A percentile compares a stretch with the other conserved stretches of the same genome.
Evolutionary conservation across 1,140 invertebrate species (phyloP).

Genomic region (Agrypnia vestita): DNA sequence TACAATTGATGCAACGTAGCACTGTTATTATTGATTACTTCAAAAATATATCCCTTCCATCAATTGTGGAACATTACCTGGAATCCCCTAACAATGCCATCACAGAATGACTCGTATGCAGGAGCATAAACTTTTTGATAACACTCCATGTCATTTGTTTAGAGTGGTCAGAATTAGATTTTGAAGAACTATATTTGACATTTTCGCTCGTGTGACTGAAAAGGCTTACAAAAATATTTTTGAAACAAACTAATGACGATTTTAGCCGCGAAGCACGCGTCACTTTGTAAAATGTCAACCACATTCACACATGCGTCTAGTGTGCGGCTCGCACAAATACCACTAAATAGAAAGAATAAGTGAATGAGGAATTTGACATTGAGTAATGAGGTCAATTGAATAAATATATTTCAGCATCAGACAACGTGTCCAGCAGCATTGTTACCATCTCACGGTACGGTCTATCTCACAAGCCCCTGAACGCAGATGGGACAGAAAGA

Average conservation of each 20-base stretch:
- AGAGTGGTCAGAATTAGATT: conserved; percentile 6
- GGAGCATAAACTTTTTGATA: neutral
- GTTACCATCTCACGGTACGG: neutral
- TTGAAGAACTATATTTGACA: conserved; percentile 15
- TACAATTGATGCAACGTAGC: conserved; percentile 47
- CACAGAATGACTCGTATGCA: neutral
- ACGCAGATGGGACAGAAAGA: conserved; percentile 3
- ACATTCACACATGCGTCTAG: too few species aligned
- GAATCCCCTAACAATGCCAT: neutral
- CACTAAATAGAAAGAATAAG: conserved; percentile 5
- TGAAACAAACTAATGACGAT: conserved; percentile 7
- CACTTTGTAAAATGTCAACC: neutral
- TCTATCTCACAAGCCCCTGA: neutral
- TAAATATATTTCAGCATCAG: conserved; percentile 1
- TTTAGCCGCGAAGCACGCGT: conserved; percentile 2
- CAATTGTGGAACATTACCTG: conserved; percentile 39
- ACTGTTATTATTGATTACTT: conserved; percentile 38
- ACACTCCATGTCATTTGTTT: neutral
- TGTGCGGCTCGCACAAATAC: too few species aligned
- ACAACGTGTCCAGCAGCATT: conserved; percentile 18
- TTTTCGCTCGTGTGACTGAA: neutral
- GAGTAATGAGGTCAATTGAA: neutral
- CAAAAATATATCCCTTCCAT: conserved; percentile 38
- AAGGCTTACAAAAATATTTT: conserved; percentile 37
- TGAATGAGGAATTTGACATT: conserved; percentile 8